Conservation (phyloP, 2,888 invertebrate species). For the Teinopalpus imperialis region DNA sequence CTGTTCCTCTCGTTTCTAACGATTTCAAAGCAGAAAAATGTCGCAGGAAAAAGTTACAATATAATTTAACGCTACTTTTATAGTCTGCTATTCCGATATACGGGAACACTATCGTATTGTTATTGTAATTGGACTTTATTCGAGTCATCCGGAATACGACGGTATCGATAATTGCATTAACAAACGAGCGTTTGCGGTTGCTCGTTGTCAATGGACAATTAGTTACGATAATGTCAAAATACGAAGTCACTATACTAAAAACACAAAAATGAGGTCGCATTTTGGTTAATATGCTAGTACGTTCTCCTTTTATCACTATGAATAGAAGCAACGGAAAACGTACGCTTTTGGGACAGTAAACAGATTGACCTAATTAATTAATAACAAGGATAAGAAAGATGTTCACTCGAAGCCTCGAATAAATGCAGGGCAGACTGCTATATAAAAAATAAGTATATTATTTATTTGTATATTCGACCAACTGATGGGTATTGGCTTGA, state of each 20-base stretch:
- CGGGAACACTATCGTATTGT: conserved; percentile 16
- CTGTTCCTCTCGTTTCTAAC: conserved; percentile 41
- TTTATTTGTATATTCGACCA: too few species aligned
- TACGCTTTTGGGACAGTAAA: neutral
- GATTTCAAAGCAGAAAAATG: conserved; percentile 52
- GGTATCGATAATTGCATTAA: conserved; percentile 19
- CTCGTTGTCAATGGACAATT: conserved; percentile 28
- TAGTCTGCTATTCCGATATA: conserved; percentile 5
- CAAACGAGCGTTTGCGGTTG: conserved; percentile 20
- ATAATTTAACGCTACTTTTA: conserved; percentile 57
- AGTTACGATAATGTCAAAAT: conserved; percentile 16
- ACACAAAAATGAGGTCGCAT: conserved; percentile 9
- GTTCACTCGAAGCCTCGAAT: too few species aligned
- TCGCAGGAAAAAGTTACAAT: conserved; percentile 48
- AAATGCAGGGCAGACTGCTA: too few species aligned
- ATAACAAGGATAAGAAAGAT: conserved; percentile 8
- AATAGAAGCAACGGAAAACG: too few species aligned
- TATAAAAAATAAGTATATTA: too few species aligned
- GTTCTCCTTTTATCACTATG: too few species aligned
- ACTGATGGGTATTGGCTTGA: too few species aligned
- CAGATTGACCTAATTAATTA: conserved; percentile 4
- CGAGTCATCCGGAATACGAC: conserved; percentile 5
- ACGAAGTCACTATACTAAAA: conserved; percentile 1
- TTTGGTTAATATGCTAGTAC: too few species aligned
- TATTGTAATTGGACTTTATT: conserved; percentile 20